phyloP scores from a whole-genome alignment of 2,113 vertebrate species.

The Notothenia rossii region DNA sequence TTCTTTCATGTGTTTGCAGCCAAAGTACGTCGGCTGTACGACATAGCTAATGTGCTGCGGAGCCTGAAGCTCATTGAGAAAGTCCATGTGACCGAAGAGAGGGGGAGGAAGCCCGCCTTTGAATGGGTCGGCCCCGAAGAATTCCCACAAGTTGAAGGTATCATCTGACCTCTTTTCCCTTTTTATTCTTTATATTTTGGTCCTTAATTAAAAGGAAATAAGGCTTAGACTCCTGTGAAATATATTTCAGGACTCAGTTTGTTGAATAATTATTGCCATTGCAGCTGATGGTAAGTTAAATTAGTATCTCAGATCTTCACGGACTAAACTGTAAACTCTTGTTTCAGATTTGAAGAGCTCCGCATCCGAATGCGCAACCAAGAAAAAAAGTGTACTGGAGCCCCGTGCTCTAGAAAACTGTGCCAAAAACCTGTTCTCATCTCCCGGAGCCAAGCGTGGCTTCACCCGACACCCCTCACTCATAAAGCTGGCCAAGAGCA shows the following conservation, averaged over 20 bases:
- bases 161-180: not conserved
- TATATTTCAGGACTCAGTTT: not conserved
- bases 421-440: constrained; percentile 94
- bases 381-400: constrained; percentile 67
- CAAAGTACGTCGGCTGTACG: constrained; percentile 95
- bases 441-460: constrained; percentile 83
- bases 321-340: not conserved
- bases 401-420: constrained; percentile 86
- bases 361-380: constrained; percentile 3
- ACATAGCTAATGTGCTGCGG: constrained; percentile 96
- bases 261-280: not conserved
- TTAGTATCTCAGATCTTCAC: not conserved
- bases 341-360: constrained; percentile 64
- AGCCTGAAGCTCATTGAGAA: constrained; percentile 97
- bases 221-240: not conserved
- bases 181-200: not conserved
- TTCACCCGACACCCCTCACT: constrained; percentile 95
- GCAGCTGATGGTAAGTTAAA: not conserved
- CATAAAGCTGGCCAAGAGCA: constrained; percentile 91
- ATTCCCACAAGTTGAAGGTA: constrained; percentile 84
- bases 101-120: constrained; percentile 96
- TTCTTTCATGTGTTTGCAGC: constrained; percentile 80
- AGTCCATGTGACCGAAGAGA: constrained; percentile 92
- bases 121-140: constrained; percentile 93
- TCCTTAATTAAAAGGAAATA: not conserved